A percentile compares a stretch with the other conserved stretches of the same genome.
Conservation (phyloP, 1,140 invertebrate genomes). For the Laupala kohalensis region DNA sequence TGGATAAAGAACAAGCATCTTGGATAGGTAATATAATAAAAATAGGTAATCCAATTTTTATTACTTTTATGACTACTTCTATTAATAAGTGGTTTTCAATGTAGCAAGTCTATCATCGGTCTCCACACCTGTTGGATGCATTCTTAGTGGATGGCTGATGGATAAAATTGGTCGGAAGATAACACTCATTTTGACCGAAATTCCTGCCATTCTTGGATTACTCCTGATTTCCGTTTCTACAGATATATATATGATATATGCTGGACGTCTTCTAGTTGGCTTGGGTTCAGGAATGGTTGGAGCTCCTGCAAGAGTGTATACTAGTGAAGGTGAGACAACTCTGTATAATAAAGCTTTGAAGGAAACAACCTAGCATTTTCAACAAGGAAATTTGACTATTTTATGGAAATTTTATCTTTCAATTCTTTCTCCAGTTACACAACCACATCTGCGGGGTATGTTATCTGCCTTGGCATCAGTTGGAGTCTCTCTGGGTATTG, state of each 20-base stretch:
- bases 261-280: conserved; percentile 45
- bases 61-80: no score
- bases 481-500: conserved; percentile 24
- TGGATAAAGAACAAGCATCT: conserved; percentile 45
- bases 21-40: conserved; percentile 48
- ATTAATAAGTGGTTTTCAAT: conserved; percentile 22
- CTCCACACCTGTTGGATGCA: conserved; percentile 54
- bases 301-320: conserved; percentile 51
- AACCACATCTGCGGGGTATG: conserved; percentile 53
- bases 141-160: conserved; percentile 56
- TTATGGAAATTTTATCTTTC: not conserved
- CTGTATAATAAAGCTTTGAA: not conserved
- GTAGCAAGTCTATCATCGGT: conserved; percentile 56
- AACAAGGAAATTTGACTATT: not conserved
- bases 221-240: conserved; percentile 42
- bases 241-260: conserved; percentile 45
- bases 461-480: conserved; percentile 47
- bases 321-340: conserved; percentile 32
- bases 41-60: not conserved
- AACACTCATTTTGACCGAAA: conserved; percentile 50
- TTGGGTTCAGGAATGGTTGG: conserved; percentile 56
- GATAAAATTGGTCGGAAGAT: conserved; percentile 48
- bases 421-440: conserved; percentile 31
- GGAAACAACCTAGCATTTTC: not conserved
- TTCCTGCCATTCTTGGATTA: conserved; percentile 56